phyloP scores from a whole-genome alignment of 2,888 invertebrate species.

The Antheraea assamensis region DNA sequence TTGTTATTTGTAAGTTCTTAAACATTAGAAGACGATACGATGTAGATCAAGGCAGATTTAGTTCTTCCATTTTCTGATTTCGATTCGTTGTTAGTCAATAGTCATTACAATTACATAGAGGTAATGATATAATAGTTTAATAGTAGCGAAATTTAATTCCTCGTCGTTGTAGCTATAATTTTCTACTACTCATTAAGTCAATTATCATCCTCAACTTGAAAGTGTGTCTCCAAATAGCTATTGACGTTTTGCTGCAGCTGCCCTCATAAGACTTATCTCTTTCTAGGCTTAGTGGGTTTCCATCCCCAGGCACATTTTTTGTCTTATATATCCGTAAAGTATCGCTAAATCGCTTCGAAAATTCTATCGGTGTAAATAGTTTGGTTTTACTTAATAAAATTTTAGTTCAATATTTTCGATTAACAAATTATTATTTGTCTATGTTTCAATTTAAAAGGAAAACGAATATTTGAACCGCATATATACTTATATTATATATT shows the following conservation, averaged over 20 bases:
- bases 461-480: not conserved
- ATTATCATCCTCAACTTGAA: too few species aligned
- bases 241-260: not conserved
- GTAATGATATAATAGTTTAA: not conserved
- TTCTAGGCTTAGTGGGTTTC: not conserved
- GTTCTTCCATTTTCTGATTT: not conserved
- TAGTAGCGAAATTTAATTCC: too few species aligned
- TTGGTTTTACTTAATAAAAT: too few species aligned
- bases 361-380: too few species aligned
- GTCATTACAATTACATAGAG: not conserved
- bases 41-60: not conserved
- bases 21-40: not conserved
- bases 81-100: not conserved
- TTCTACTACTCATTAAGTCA: too few species aligned
- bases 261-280: not conserved
- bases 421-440: too few species aligned
- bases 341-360: too few species aligned
- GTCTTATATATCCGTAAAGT: too few species aligned
- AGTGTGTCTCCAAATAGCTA: not conserved
- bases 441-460: not conserved
- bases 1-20: conserved; percentile 1
- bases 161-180: too few species aligned
- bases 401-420: too few species aligned
- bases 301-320: too few species aligned
- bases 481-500: not conserved